These are phyloP conservation scores for Cistogaster globosa DNA, from an alignment of 2,888 invertebrate genomes.

Conservation along the genomic window DNA sequence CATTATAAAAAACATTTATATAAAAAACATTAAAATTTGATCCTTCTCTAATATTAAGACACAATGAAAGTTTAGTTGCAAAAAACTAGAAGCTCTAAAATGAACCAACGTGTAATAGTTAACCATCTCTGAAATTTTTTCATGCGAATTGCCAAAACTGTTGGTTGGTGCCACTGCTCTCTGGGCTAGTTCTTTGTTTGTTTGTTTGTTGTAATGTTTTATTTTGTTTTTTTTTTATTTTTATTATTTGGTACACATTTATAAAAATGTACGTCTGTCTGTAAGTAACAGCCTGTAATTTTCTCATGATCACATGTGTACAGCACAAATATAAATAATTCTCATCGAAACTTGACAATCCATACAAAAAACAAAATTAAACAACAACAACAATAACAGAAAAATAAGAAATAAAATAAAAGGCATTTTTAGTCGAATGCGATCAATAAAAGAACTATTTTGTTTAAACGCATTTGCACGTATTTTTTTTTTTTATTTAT, in stretches of 20 bases:
- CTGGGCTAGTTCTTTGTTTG: conserved; percentile 52
- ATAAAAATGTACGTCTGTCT: not conserved
- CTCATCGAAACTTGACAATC: conserved; percentile 70
- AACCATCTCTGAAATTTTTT: conserved; percentile 49
- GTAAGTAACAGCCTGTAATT: conserved; percentile 56
- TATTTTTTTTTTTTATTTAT: conserved; percentile 51
- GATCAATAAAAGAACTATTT: conserved; percentile 71
- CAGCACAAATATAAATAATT: conserved; percentile 66
- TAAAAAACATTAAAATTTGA: no score
- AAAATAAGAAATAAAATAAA: conserved; percentile 27
- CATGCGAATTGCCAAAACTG: conserved; percentile 65
- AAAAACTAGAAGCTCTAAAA: no score
- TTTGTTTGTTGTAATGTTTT: conserved; percentile 52
- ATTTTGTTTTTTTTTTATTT: conserved; percentile 45
- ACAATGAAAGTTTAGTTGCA: no score
- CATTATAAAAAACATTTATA: no score
- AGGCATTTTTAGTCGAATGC: conserved; percentile 63
- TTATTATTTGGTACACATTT: conserved; percentile 49
- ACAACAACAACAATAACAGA: conserved; percentile 10
- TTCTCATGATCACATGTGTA: conserved; percentile 71
- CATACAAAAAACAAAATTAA: conserved; percentile 25
- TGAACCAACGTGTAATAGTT: not conserved
- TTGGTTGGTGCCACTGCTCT: conserved; percentile 64
- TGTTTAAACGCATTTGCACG: conserved; percentile 70
- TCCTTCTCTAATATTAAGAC: no score